phyloP scores from a whole-genome alignment of 2,888 invertebrate genomes.

The Drosophila kambysellisi region DNA sequence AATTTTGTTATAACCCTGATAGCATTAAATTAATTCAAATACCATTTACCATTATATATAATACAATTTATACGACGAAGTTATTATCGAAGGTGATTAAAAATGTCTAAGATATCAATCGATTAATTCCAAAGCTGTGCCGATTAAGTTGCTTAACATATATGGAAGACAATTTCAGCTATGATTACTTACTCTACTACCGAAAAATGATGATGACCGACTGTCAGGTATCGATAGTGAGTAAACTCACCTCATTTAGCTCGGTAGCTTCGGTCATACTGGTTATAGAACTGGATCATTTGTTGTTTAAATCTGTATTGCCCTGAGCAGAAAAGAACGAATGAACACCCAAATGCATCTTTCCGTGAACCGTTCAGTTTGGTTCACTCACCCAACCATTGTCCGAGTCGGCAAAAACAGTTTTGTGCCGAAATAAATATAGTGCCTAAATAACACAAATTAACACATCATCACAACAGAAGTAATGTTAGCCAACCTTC shows the following conservation, averaged over 20 bases:
- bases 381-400: constrained; percentile 45
- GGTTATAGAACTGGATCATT: constrained; percentile 13
- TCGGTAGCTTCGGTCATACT: constrained; percentile 16
- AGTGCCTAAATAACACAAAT: constrained; percentile 58
- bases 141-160: not conserved
- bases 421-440: constrained; percentile 73
- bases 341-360: constrained; percentile 12
- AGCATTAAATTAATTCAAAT: not conserved
- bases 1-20: constrained; percentile 21
- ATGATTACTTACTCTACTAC: not conserved
- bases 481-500: constrained; percentile 56
- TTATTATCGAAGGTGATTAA: not conserved
- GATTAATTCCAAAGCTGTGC: not conserved
- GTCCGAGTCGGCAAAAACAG: constrained; percentile 72
- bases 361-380: constrained; percentile 29
- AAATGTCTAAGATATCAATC: not conserved
- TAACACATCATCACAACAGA: constrained; percentile 25
- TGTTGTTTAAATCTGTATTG: constrained; percentile 35
- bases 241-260: constrained; percentile 13
- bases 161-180: not conserved
- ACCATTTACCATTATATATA: not conserved
- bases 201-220: not conserved
- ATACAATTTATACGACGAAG: not conserved
- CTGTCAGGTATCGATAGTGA: constrained; percentile 22
- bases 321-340: constrained; percentile 12